These are phyloP conservation scores for Diarsia rubi DNA, from an alignment of 2,888 invertebrate species.

Conservation along the genomic window DNA sequence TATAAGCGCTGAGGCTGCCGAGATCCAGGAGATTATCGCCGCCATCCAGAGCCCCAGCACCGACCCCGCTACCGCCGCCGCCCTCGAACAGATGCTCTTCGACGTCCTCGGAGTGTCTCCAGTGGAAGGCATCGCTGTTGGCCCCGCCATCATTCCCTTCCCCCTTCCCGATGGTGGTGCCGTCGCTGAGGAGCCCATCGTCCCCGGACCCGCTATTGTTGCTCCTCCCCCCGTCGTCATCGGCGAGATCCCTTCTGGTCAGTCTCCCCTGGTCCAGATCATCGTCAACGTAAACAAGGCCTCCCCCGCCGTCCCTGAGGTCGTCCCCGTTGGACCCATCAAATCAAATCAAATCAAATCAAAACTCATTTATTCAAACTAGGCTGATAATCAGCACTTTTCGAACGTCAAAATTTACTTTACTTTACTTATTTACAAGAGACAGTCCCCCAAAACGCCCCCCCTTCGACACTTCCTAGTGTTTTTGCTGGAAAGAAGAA, in stretches of 20 bases:
- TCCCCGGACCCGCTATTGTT: conserved; percentile 32
- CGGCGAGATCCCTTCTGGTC: conserved; percentile 47
- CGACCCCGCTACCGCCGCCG: conserved; percentile 77
- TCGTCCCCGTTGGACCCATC: conserved; percentile 55
- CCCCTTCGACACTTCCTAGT: too few species aligned
- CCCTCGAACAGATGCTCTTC: conserved; percentile 61
- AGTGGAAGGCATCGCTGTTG: conserved; percentile 54
- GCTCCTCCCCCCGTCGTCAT: conserved; percentile 37
- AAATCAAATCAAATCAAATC: too few species aligned
- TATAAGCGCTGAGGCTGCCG: conserved; percentile 57
- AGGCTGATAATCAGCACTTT: too few species aligned
- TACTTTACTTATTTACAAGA: too few species aligned
- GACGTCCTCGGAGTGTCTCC: conserved; percentile 45
- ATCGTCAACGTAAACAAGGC: conserved; percentile 69
- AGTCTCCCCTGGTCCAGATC: conserved; percentile 70
- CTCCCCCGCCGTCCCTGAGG: conserved; percentile 44
- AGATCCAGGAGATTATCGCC: conserved; percentile 75
- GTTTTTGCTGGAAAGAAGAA: too few species aligned
- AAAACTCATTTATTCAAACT: too few species aligned
- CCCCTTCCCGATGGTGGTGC: conserved; percentile 57
- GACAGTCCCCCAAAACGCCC: too few species aligned
- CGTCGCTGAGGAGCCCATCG: conserved; percentile 21
- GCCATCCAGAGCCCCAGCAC: conserved; percentile 81
- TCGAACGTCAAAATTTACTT: too few species aligned
- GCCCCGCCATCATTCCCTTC: conserved; percentile 66